These are phyloP conservation scores for Biston stratarius DNA, from an alignment of 2,888 invertebrate genomes.

Conservation along the genomic window DNA sequence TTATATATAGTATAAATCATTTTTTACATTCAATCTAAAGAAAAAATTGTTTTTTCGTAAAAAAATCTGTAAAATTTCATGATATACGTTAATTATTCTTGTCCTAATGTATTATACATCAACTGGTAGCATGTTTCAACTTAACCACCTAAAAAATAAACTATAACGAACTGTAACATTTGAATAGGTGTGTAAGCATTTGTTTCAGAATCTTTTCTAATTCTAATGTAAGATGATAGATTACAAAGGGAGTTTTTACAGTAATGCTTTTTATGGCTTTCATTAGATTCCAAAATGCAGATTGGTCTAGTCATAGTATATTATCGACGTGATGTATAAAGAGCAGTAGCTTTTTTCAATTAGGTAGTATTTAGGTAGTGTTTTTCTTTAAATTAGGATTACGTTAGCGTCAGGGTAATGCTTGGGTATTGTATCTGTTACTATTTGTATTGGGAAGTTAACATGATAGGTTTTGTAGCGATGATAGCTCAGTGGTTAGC, in stretches of 20 bases:
- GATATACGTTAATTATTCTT: not conserved
- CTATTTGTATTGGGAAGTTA: no score
- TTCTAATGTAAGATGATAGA: not conserved
- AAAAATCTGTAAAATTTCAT: no score
- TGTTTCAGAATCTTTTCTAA: not conserved
- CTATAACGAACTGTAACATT: not conserved
- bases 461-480: no score
- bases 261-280: slow-evolving; percentile 2
- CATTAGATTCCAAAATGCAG: slow-evolving; percentile 12
- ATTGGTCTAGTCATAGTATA: slow-evolving; percentile 51
- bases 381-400: no score
- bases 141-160: slow-evolving; percentile 1
- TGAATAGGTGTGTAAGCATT: not conserved
- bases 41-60: no score
- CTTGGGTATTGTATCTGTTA: not conserved
- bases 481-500: no score
- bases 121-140: slow-evolving; percentile 16
- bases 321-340: slow-evolving; percentile 21
- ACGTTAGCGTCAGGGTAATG: not conserved
- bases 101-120: slow-evolving; percentile 10
- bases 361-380: not conserved
- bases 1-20: no score
- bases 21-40: no score
- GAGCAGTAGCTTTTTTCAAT: slow-evolving; percentile 5
- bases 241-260: not conserved